phyloP scores from a whole-genome alignment of 2,888 invertebrate genomes.

The Polydrusus pterygomalis region DNA sequence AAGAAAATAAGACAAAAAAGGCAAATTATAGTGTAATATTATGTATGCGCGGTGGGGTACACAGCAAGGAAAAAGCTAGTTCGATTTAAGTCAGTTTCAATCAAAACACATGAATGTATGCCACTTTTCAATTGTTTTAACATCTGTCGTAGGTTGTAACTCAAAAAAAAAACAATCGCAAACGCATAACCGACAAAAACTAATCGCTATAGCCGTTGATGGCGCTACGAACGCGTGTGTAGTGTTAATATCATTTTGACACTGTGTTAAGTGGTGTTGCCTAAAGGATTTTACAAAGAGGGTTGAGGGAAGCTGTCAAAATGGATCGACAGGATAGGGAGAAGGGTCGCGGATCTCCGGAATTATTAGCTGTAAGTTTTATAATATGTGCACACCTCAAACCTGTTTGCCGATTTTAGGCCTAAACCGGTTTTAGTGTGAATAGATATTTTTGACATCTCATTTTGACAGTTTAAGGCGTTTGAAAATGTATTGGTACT shows the following conservation, averaged over 20 bases:
- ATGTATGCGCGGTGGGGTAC: slow-evolving; percentile 71
- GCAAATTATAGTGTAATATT: slow-evolving; percentile 71
- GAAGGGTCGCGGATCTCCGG: slow-evolving; percentile 72
- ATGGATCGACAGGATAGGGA: slow-evolving; percentile 72
- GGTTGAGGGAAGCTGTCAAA: slow-evolving; percentile 62
- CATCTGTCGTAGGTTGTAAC: slow-evolving; percentile 8
- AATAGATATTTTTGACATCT: not conserved
- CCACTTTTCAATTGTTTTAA: slow-evolving; percentile 62
- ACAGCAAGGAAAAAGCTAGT: slow-evolving; percentile 67
- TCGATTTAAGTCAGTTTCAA: slow-evolving; percentile 73
- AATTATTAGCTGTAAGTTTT: slow-evolving; percentile 71
- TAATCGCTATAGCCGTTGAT: slow-evolving; percentile 47
- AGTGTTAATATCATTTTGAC: slow-evolving; percentile 46
- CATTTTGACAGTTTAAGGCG: not conserved
- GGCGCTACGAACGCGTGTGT: slow-evolving; percentile 54
- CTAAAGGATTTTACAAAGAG: slow-evolving; percentile 50
- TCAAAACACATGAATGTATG: slow-evolving; percentile 72
- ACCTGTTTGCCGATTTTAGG: slow-evolving; percentile 8
- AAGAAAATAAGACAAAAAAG: slow-evolving; percentile 71
- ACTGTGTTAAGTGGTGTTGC: slow-evolving; percentile 57
- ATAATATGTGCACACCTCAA: not conserved
- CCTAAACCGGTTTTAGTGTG: not conserved
- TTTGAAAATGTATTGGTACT: not conserved
- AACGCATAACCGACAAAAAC: slow-evolving; percentile 11
- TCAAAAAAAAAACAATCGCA: slow-evolving; percentile 9